Conservation (phyloP, 2,113 vertebrate genomes). For the Tupaia chinensis region DNA sequence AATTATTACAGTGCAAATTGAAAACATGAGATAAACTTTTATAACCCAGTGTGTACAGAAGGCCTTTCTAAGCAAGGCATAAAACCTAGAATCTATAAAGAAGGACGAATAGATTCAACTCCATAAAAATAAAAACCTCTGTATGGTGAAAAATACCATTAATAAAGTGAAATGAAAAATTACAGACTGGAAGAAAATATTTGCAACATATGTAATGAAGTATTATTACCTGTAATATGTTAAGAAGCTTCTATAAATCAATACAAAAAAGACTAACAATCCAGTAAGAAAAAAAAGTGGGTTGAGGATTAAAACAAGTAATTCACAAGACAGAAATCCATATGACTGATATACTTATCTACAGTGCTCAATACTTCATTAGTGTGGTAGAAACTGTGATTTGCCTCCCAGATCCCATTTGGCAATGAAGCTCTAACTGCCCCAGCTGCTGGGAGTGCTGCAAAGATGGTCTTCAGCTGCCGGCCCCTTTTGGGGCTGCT, state of each 20-base stretch:
- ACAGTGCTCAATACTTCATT: neutral
- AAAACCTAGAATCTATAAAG: constrained; percentile 14
- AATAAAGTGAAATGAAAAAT: constrained; percentile 44
- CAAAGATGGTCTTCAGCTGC: neutral
- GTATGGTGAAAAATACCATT: constrained; percentile 11
- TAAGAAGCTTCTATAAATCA: constrained; percentile 16
- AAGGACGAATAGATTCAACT: neutral
- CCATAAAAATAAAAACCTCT: neutral
- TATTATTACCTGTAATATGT: constrained; percentile 38
- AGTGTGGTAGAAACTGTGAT: neutral
- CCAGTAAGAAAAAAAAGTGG: neutral
- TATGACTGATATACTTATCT: neutral
- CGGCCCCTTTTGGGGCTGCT: neutral
- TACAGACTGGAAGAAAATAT: neutral
- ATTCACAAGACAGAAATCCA: neutral
- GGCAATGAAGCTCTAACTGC: neutral
- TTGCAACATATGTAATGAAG: neutral
- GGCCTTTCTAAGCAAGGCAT: neutral
- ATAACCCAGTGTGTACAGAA: neutral
- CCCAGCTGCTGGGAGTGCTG: neutral
- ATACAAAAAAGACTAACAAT: constrained; percentile 2
- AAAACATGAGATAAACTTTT: constrained; percentile 39
- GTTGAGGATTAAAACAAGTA: constrained; percentile 35
- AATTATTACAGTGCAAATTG: constrained; percentile 20
- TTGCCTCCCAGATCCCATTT: neutral